Conservation (phyloP, 2,797 vertebrate genomes). For the Cyprinodon diabolis region DNA sequence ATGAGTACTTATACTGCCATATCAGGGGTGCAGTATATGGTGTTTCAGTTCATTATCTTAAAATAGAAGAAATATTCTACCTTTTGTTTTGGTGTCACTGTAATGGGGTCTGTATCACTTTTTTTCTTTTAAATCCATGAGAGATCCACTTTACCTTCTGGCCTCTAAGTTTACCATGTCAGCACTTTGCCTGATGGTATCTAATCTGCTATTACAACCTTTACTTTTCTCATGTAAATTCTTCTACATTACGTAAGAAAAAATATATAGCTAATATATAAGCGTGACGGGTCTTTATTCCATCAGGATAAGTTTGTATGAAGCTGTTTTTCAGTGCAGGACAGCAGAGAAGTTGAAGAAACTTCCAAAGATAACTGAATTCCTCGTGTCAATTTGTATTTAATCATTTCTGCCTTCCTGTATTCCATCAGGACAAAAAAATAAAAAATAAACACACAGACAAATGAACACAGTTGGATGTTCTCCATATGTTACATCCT, state of each 20-base stretch:
- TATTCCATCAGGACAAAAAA: not conserved
- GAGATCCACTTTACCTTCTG: not conserved
- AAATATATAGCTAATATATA: not conserved
- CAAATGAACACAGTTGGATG: not conserved
- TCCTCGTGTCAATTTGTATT: conserved; percentile 26
- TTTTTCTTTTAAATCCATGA: not conserved
- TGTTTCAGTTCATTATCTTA: not conserved
- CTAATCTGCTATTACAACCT: not conserved
- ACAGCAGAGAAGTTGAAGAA: not conserved
- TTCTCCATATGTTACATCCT: not conserved
- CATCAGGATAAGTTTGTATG: conserved; percentile 2
- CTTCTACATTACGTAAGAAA: not conserved
- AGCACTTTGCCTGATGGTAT: not conserved
- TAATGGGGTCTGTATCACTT: not conserved
- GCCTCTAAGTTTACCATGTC: not conserved
- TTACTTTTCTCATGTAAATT: not conserved
- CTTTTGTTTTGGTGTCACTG: not conserved
- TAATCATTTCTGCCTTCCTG: not conserved
- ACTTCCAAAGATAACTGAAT: not conserved
- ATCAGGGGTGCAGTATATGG: not conserved
- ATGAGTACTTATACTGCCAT: conserved; percentile 3
- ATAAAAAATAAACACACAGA: not conserved
- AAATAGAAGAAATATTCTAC: not conserved
- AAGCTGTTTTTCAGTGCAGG: conserved; percentile 3
- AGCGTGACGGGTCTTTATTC: not conserved